Conservation (phyloP, 2,113 vertebrate genomes). For the Atherinomorus stipes region DNA sequence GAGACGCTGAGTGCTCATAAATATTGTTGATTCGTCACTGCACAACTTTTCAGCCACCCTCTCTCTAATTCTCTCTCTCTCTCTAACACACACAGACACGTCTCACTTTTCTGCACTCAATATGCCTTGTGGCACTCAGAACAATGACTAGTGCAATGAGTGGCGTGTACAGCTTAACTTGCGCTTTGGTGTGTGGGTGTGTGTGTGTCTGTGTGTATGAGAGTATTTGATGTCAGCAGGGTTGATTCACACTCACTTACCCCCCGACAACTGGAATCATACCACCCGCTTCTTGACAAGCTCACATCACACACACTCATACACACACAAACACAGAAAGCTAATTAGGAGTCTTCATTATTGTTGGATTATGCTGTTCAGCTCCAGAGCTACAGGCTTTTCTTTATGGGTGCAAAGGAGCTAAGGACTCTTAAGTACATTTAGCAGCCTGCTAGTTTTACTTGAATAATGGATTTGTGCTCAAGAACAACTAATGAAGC, state of each 20-base stretch:
- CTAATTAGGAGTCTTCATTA: constrained; percentile 80
- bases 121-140: constrained; percentile 54
- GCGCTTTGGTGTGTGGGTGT: constrained; percentile 53
- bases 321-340: constrained; percentile 45
- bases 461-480: constrained; percentile 68
- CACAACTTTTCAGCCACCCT: constrained; percentile 7
- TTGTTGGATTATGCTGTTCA: constrained; percentile 77
- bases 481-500: constrained; percentile 47
- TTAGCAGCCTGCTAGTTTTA: constrained; percentile 62
- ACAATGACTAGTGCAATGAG: constrained; percentile 66
- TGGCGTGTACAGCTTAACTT: constrained; percentile 64
- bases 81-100: not conserved
- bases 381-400: constrained; percentile 67
- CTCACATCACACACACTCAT: constrained; percentile 54
- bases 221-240: constrained; percentile 72
- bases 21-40: constrained; percentile 34
- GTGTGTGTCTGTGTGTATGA: constrained; percentile 36
- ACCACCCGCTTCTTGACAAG: constrained; percentile 73
- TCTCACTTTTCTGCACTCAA: constrained; percentile 26
- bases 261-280: constrained; percentile 77
- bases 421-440: constrained; percentile 71
- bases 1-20: constrained; percentile 16
- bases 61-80: not conserved
- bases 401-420: constrained; percentile 63
- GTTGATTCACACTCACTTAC: constrained; percentile 79